These are phyloP conservation scores for Medauroidea extradentata DNA, from an alignment of 1,140 invertebrate genomes.

Conservation along the genomic window DNA sequence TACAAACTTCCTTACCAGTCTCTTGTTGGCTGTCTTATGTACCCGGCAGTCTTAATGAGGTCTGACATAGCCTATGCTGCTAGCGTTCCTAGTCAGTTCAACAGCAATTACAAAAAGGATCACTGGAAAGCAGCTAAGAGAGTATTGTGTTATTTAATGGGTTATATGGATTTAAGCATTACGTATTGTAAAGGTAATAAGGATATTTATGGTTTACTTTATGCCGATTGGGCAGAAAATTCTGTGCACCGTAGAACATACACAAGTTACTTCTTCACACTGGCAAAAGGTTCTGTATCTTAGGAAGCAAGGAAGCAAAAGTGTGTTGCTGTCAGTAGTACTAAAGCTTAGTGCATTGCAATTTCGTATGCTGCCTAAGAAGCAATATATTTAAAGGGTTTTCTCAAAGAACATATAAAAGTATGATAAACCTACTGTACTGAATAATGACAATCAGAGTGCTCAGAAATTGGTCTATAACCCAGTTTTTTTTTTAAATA, in stretches of 20 bases:
- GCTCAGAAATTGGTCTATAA: no score
- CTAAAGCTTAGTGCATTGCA: constrained; percentile 46
- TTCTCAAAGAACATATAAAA: constrained; percentile 19
- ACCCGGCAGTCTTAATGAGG: constrained; percentile 39
- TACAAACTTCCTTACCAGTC: constrained; percentile 30
- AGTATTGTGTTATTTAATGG: constrained; percentile 41
- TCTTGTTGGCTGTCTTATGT: constrained; percentile 41
- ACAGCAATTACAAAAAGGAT: constrained; percentile 28
- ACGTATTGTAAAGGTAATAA: constrained; percentile 19
- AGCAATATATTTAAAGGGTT: constrained; percentile 32
- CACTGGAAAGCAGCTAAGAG: constrained; percentile 45
- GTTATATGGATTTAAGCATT: constrained; percentile 30
- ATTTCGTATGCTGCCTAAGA: constrained; percentile 38
- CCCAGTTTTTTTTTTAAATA: no score
- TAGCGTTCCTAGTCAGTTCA: constrained; percentile 43
- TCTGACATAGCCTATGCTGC: constrained; percentile 47
- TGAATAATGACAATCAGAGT: constrained; percentile 39
- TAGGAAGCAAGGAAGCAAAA: constrained; percentile 49
- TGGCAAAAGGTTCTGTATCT: constrained; percentile 41
- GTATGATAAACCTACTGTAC: not conserved
- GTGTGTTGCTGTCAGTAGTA: constrained; percentile 43
- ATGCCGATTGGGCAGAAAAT: constrained; percentile 34
- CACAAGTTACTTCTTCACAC: constrained; percentile 34
- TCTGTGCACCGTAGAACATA: constrained; percentile 28
- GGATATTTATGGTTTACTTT: constrained; percentile 16